Conservation (phyloP, 2,888 invertebrate species). For the Amblyteles armatorius region DNA sequence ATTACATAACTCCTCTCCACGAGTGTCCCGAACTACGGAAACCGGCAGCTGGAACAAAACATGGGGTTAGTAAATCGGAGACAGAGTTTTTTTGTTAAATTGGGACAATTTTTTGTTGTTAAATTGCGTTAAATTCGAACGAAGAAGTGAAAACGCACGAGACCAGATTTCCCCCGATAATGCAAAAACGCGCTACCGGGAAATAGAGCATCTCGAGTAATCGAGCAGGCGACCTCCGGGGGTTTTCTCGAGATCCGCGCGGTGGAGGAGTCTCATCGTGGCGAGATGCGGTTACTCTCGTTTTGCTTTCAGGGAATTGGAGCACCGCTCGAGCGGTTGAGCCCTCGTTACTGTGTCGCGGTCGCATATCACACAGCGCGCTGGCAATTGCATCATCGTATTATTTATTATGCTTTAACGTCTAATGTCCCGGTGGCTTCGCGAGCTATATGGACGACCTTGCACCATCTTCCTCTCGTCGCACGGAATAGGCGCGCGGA, state of each 20-base stretch:
- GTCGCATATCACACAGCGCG: constrained; percentile 37
- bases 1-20: constrained; percentile 51
- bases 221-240: constrained; percentile 56
- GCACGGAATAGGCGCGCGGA: not conserved
- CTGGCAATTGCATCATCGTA: constrained; percentile 60
- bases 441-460: constrained; percentile 54
- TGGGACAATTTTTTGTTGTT: not conserved
- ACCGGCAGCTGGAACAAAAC: not conserved
- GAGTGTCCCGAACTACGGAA: not conserved
- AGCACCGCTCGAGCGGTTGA: constrained; percentile 48
- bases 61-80: not conserved
- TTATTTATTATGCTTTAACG: constrained; percentile 58
- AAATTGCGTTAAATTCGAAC: not conserved
- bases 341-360: constrained; percentile 57
- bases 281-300: constrained; percentile 26
- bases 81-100: not conserved
- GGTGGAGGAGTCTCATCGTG: constrained; percentile 55
- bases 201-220: constrained; percentile 60
- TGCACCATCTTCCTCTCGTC: constrained; percentile 32
- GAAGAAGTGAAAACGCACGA: not conserved
- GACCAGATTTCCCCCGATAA: not conserved
- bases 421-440: constrained; percentile 25
- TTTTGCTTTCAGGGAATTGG: constrained; percentile 56
- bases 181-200: constrained; percentile 34
- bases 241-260: constrained; percentile 53